Base-by-base conservation (phyloP, 2,888 invertebrate species). In the Xestia rhomboidea region DNA sequence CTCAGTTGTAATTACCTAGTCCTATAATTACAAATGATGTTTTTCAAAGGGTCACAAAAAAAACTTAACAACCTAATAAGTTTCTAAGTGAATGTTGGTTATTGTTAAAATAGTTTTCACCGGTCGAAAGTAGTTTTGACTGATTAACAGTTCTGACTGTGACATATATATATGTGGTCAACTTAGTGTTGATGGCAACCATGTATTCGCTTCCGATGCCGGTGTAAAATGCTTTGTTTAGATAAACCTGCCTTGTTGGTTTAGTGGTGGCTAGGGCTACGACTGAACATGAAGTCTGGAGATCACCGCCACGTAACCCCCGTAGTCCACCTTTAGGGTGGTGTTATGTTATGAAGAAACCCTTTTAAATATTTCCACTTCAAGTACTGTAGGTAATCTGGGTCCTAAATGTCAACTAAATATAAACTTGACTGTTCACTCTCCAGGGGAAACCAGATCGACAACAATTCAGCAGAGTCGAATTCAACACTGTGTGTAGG, bases 401-500 rank as follows among this genome's bases (percentile, higher is more conserved):
- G 41, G 18, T 27, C 64, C 13, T 41, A 64, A 38, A 63, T 64
- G 41, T 64, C 64, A 41, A 18, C 11, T 30, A 41, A 64, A 72
- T 49, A 72, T 57, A 79, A 70, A 54, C n/a, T 30, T 38, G 13
- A 64, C 79, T 54, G 27, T 44, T 49, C 49, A 15, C 10, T 18
- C 18, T n/a, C 15, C n/a, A 8, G 41, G 21, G 5, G 63, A 63
- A 78, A 46, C n/a, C 34, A 63, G 41, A 74, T 57, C 34, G 54
- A 15, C n/a, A 38, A 30, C n/a, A 49, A 66, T 49, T 68, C 62
- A 46, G 44, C 64, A n/a, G 44, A 51, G 24, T 73, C 34, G 27
- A 67, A 62, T 67, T 67, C 49, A 44, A 79, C 73, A 67, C 51
- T 34, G 11, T 62, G 11, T 62, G 41, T 73, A 51, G 66, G 66